Evolutionary conservation across 2,888 invertebrate genomes (phyloP), one percentile per base, ranked within the genome.

Genomic region (Stomorhina lunata): DNA sequence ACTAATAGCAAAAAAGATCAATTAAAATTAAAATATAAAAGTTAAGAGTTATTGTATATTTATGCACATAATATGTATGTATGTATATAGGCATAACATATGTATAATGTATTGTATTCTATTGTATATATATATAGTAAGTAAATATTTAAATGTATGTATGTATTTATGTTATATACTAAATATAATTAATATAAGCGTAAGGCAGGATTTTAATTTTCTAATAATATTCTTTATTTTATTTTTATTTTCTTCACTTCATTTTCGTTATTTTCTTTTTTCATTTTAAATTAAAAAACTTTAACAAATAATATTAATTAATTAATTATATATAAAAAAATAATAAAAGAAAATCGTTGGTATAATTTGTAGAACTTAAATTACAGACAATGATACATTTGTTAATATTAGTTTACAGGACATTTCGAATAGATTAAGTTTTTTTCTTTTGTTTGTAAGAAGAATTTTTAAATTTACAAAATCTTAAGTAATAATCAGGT

Each of bases 401-500:
- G n/a, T n/a, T n/a, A 50, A 75, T 32, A 75, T 71, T 65, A 73
- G 34, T 32, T 43, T 29, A 43, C 55, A 65, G n/a, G 9, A 57
- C n/a, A 73, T 68, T 43, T 25, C 27, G n/a, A n/a, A n/a, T n/a
- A n/a, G n/a, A 65, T 65, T 65, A 15, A 57, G 55, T 43, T 71
- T 15, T 40, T 43, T n/a, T 40, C 37, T 48, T 6, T 17, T 55
- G 20, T 22, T 45, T 34, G 10, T 20, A 34, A 32, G 69, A 57
- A 48, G 34, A 25, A 20, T 57, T 50, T 29, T 32, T 48, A 34
- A 29, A 12, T 25, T 27, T 27, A 72, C 5, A 48, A 32, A 50
- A 73, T 57, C 61, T 75, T 75, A 78, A 71, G 57, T 79, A 80
- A 71, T 84, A 84, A 88, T 91, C 89, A 91, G 85, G 91, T 92